phyloP scores from a whole-genome alignment of 2,888 invertebrate species.

The Agrotis segetum region DNA sequence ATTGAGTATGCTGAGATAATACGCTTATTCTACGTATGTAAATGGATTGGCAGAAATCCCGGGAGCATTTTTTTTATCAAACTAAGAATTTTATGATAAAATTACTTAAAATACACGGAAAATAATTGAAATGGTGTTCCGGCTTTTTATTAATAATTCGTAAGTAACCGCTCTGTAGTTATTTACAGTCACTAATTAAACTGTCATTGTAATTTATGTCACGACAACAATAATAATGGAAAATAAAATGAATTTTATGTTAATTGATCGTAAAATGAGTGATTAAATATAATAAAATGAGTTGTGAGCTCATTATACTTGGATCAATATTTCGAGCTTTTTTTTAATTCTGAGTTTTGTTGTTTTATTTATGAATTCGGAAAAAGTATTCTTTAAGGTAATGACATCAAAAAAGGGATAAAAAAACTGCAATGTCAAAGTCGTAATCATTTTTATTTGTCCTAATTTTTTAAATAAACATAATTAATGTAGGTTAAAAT shows the following conservation, averaged over 20 bases:
- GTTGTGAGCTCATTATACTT: constrained; percentile 16
- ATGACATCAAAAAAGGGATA: too few species aligned
- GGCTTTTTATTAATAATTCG: background rate
- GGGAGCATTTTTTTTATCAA: constrained; percentile 8
- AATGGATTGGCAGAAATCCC: background rate
- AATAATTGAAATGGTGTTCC: background rate
- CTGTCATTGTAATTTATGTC: constrained; percentile 49
- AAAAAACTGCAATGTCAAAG: too few species aligned
- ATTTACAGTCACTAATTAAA: constrained; percentile 32
- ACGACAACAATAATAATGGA: constrained; percentile 23
- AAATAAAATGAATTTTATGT: constrained; percentile 43
- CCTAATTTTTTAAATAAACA: too few species aligned
- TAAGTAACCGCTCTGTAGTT: constrained; percentile 3
- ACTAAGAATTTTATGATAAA: background rate
- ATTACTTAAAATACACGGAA: background rate
- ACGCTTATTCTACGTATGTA: constrained; percentile 6
- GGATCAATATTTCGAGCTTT: constrained; percentile 10
- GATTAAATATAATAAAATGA: constrained; percentile 18
- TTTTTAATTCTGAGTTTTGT: background rate
- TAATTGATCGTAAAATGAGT: constrained; percentile 44
- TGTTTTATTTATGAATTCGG: background rate
- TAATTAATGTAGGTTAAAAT: too few species aligned
- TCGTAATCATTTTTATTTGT: too few species aligned
- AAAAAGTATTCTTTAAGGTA: background rate
- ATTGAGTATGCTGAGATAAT: constrained; percentile 24